Conservation (phyloP, 2,113 vertebrate species). For the Circaetus gallicus region DNA sequence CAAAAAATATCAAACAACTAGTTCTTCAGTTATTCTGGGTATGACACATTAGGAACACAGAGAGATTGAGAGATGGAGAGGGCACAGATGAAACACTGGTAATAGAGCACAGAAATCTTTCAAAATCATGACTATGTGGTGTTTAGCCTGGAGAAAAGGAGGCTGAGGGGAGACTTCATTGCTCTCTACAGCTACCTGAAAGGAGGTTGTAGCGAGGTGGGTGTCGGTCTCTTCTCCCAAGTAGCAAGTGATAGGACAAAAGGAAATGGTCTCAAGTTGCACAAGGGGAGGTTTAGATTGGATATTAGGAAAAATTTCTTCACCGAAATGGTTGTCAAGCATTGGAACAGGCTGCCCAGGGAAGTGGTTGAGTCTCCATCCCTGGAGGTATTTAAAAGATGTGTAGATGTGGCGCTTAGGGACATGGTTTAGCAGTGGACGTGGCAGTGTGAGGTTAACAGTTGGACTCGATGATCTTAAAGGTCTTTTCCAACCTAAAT, state of each 20-base stretch:
- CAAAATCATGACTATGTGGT: neutral
- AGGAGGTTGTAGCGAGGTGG: neutral
- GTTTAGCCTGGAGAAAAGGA: neutral
- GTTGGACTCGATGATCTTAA: neutral
- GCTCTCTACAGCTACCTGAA: neutral
- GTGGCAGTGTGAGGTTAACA: neutral
- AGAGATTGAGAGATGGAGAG: neutral
- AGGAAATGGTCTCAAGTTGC: neutral
- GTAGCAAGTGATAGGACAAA: neutral
- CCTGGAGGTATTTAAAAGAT: neutral
- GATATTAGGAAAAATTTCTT: neutral
- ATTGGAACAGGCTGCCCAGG: neutral
- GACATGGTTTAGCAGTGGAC: neutral
- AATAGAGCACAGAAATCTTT: neutral
- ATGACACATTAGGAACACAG: neutral
- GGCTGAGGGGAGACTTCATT: neutral
- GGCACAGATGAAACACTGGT: neutral
- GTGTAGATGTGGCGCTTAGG: neutral
- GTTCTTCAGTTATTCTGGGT: neutral
- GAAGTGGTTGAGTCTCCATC: neutral
- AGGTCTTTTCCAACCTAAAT: neutral
- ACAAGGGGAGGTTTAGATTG: neutral
- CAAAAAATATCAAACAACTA: neutral
- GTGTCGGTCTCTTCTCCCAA: accelerated
- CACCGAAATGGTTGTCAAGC: neutral